Percentiles rank a stretch among this genome's conserved stretches.
Evolutionary conservation across 2,113 vertebrate genomes (phyloP).

Genomic region (Ciconia maguari): DNA sequence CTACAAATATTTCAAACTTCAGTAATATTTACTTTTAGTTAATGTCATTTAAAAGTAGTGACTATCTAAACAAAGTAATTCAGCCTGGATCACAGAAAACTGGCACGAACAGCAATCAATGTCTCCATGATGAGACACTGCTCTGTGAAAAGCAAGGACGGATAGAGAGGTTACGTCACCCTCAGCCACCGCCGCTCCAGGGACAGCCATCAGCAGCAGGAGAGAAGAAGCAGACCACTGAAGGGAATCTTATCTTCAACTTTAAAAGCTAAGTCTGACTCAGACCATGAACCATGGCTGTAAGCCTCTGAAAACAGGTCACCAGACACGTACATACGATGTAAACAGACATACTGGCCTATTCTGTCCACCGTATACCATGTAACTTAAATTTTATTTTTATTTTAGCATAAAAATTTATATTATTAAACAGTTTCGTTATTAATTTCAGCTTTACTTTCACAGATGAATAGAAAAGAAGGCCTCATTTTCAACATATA

Average conservation of each 20-base stretch:
- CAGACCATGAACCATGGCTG: neutral
- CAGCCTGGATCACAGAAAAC: neutral
- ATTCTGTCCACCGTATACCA: neutral
- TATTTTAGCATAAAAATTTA: neutral
- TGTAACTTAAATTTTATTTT: neutral
- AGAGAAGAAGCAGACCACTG: neutral
- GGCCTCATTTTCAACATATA: neutral
- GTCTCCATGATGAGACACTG: neutral
- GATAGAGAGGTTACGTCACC: neutral
- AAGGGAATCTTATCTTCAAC: neutral
- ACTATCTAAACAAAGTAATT: neutral
- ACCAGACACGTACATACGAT: neutral
- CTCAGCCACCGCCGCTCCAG: neutral
- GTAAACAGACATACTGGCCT: fast-evolving
- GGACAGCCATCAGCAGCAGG: neutral
- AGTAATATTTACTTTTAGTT: neutral
- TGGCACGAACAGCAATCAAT: neutral
- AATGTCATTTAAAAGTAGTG: neutral
- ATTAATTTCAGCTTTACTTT: neutral
- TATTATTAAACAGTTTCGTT: neutral
- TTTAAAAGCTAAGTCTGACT: neutral
- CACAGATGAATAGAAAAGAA: neutral
- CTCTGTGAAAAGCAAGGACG: neutral
- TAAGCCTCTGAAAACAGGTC: neutral
- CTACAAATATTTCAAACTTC: neutral